Evolutionary conservation across 2,888 invertebrate species (phyloP).

Genomic region (Acleris cristana): DNA sequence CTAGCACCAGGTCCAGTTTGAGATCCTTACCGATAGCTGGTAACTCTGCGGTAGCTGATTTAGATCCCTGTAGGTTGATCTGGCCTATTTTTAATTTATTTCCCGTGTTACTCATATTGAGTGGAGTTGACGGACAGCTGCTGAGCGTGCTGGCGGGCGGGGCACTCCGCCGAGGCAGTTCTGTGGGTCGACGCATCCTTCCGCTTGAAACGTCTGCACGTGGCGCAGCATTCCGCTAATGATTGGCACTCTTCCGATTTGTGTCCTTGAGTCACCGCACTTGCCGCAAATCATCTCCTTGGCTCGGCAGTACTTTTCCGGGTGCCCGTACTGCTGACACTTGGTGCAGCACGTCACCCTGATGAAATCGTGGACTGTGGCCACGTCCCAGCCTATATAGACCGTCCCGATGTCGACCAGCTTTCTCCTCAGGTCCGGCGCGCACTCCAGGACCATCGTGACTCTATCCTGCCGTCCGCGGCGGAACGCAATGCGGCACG

Average conservation of each 20-base stretch:
- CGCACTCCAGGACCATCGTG: too few species aligned
- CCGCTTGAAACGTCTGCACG: slow-evolving; percentile 26
- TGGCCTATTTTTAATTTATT: slow-evolving; percentile 39
- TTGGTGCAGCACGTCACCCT: slow-evolving; percentile 30
- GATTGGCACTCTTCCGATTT: neutral
- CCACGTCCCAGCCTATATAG: too few species aligned
- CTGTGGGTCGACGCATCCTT: neutral
- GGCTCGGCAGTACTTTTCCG: slow-evolving; percentile 27
- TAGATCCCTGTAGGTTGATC: slow-evolving; percentile 41
- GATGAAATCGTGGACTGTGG: slow-evolving; percentile 4
- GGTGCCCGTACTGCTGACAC: slow-evolving; percentile 39
- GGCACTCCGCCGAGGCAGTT: slow-evolving; percentile 39
- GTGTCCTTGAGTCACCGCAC: slow-evolving; percentile 37
- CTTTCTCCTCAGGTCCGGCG: too few species aligned
- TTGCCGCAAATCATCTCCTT: slow-evolving; percentile 16
- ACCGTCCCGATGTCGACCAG: too few species aligned
- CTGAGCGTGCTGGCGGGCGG: slow-evolving; percentile 40
- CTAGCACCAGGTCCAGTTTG: slow-evolving; percentile 41
- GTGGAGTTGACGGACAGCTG: neutral
- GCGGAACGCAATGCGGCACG: too few species aligned
- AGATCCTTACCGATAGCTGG: slow-evolving; percentile 33
- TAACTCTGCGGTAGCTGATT: slow-evolving; percentile 41
- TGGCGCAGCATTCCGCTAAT: slow-evolving; percentile 26
- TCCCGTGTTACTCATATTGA: slow-evolving; percentile 33
- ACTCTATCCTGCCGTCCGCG: too few species aligned